These are phyloP conservation scores for Rhingia campestris DNA, from an alignment of 2,888 invertebrate genomes.

Conservation along the genomic window DNA sequence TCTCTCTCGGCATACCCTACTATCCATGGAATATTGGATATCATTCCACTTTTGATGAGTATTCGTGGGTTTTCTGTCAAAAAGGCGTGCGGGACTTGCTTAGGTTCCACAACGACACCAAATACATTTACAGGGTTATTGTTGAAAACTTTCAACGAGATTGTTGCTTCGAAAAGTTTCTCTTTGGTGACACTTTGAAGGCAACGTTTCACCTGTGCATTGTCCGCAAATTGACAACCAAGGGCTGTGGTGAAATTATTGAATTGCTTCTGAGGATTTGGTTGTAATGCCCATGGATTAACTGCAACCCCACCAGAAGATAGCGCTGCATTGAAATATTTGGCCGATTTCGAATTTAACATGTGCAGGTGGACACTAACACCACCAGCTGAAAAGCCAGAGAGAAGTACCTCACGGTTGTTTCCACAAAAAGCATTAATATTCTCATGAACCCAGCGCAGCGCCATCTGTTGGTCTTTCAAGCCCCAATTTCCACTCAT, in stretches of 20 bases:
- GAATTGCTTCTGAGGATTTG: slow-evolving; percentile 84
- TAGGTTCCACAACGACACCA: slow-evolving; percentile 86
- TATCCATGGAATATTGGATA: slow-evolving; percentile 87
- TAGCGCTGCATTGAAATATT: slow-evolving; percentile 66
- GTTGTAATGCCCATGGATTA: slow-evolving; percentile 85
- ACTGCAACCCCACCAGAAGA: slow-evolving; percentile 89
- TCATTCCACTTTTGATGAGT: slow-evolving; percentile 84
- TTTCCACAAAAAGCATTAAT: slow-evolving; percentile 89
- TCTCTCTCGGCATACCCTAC: slow-evolving; percentile 87
- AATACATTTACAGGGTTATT: slow-evolving; percentile 88
- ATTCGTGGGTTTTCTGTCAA: slow-evolving; percentile 86
- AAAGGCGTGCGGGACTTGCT: slow-evolving; percentile 84
- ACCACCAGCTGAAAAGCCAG: slow-evolving; percentile 89
- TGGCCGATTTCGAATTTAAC: slow-evolving; percentile 83
- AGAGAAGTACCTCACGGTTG: slow-evolving; percentile 86
- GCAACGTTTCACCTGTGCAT: slow-evolving; percentile 83
- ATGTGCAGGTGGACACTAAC: slow-evolving; percentile 89
- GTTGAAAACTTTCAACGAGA: slow-evolving; percentile 79
- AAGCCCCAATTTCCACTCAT: slow-evolving; percentile 89
- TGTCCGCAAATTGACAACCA: slow-evolving; percentile 83
- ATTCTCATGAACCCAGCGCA: slow-evolving; percentile 88
- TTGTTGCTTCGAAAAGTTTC: neutral
- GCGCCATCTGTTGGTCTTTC: slow-evolving; percentile 88
- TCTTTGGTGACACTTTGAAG: slow-evolving; percentile 12
- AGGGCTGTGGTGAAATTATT: slow-evolving; percentile 83